Evolutionary conservation across 2,113 vertebrate genomes (phyloP).

Genomic region (Corynorhinus townsendii): DNA sequence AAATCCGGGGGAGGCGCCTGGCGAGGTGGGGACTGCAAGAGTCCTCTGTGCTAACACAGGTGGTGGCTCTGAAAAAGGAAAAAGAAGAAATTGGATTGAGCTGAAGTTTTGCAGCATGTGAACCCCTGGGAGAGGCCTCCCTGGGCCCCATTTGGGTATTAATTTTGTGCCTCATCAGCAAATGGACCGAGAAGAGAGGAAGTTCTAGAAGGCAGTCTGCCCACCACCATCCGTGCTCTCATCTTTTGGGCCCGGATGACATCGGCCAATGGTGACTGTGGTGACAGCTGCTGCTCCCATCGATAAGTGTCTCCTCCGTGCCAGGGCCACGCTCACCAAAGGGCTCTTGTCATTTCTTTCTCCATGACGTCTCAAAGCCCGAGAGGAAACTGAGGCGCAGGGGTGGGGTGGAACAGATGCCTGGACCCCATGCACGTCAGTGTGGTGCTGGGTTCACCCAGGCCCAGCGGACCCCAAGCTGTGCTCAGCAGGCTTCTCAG

Average conservation of each 20-base stretch:
- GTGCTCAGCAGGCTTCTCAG: background rate
- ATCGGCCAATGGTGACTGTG: accelerated
- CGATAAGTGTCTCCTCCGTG: accelerated
- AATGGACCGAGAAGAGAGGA: background rate
- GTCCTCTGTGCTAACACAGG: background rate
- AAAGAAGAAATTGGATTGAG: background rate
- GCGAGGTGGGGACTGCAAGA: accelerated
- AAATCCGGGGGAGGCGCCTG: too few relatives aligned
- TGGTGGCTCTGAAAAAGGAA: background rate
- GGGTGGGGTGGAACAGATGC: accelerated
- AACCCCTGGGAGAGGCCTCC: background rate
- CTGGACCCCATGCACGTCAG: too few relatives aligned
- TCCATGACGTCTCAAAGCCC: background rate
- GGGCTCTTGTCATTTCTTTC: background rate
- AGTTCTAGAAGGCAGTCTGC: background rate
- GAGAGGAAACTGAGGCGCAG: background rate
- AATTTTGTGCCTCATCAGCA: background rate
- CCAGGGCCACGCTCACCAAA: accelerated
- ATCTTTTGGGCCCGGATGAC: background rate
- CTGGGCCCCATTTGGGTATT: background rate
- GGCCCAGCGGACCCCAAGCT: background rate
- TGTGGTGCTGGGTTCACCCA: background rate
- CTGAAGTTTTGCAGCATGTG: accelerated
- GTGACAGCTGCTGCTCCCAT: accelerated
- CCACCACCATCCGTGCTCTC: accelerated